Evolutionary conservation across 2,113 vertebrate species (phyloP).

Genomic region (Ptychochromis oligacanthus): DNA sequence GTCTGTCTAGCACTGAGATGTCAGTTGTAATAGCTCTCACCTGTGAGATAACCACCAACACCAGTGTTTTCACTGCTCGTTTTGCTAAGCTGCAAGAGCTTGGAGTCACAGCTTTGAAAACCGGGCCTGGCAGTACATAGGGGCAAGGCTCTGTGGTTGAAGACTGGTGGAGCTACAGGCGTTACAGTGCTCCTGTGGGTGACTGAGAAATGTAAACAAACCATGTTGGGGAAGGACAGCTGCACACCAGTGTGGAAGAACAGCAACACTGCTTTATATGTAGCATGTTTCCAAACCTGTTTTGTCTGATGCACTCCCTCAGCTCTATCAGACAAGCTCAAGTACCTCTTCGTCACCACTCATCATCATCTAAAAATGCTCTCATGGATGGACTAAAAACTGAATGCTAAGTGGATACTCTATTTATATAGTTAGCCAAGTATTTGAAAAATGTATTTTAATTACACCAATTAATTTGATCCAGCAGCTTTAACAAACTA

Average conservation of each 20-base stretch:
- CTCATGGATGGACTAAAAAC: neutral
- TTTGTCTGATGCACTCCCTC: neutral
- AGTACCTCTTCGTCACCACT: neutral
- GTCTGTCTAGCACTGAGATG: conserved; percentile 47
- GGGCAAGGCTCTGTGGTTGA: conserved; percentile 69
- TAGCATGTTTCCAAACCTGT: neutral
- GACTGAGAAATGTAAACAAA: conserved; percentile 80
- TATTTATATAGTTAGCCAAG: too few relatives aligned
- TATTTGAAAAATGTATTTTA: too few relatives aligned
- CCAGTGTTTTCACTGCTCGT: conserved; percentile 63
- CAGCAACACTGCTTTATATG: conserved; percentile 24
- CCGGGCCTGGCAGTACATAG: conserved; percentile 45
- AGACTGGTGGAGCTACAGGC: conserved; percentile 59
- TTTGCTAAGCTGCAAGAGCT: conserved; percentile 69
- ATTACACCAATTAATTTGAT: too few relatives aligned
- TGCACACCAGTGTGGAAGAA: conserved; percentile 43
- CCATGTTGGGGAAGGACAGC: conserved; percentile 63
- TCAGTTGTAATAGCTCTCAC: conserved; percentile 73
- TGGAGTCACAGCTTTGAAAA: conserved; percentile 69
- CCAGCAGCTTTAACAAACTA: neutral
- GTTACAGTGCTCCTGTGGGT: conserved; percentile 71
- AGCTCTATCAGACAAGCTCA: neutral
- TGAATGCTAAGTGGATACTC: neutral
- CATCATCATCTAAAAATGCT: neutral
- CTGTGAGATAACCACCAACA: conserved; percentile 70